Evolutionary conservation across 2,797 vertebrate species (phyloP), one percentile per base, ranked within the genome.

Genomic region (Selene dorsalis): DNA sequence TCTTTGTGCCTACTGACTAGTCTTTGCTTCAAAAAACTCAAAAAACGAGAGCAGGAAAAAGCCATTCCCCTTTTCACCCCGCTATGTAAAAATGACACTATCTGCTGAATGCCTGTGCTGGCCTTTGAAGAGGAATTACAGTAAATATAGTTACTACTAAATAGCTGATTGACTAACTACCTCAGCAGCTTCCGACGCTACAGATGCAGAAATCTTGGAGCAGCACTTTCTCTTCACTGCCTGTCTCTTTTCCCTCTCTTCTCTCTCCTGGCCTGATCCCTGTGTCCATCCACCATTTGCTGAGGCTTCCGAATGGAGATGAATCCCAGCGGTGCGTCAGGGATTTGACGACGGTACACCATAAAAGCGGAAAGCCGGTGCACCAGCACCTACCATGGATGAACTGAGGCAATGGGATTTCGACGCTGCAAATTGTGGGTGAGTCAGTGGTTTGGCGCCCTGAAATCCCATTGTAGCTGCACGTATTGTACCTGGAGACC

Each of bases 391-490:
- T 13, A 52, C 79, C 57, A 18, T 4, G 83, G 82, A 85, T 74
- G 83, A 87, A 89, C 73, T 63, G 81, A 84, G 58, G 91, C 87
- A 86, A 92, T 91, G 86, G 86, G 89, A 93, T 94, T 93, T 89
- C 13, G 32, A 89, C 18, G 75, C 71, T 63, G 84, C 68, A 89
- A 89, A 90, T 86, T 91, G 88, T 62, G 79, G 87, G 79, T 71
- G 89, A 92, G 88, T 91, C 90, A 87, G 90, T 84, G 84, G 88
- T 91, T 91, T 87, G 62, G 58, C 78, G 75, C 73, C 75, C 75
- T 86, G 76, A 89, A 93, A 92, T 91, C 90, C 89, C 88, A 89
- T 93, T 92, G 89, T 92, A 85, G 83, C 45, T 7, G 59, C 1
- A 0, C 8, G 43, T 65, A 91, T 90, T 92, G 89, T 92, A 73